phyloP scores from a whole-genome alignment of 2,113 vertebrate species.

The Chamaetylas fuelleborni region DNA sequence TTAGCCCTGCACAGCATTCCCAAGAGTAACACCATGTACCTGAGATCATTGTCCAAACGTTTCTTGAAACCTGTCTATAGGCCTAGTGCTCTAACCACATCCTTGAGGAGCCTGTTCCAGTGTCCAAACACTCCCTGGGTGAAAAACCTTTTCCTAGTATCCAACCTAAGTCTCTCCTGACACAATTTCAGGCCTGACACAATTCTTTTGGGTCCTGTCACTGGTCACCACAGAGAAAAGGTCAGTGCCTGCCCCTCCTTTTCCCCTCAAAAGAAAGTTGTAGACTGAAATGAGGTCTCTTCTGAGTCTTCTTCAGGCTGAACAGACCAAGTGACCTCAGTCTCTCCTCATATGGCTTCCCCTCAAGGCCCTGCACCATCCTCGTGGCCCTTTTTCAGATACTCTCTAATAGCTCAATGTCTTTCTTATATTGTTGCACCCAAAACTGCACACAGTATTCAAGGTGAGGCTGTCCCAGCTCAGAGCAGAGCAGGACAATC shows the following conservation, averaged over 20 bases:
- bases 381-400: fast-evolving
- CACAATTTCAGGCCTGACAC: not conserved
- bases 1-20: not conserved
- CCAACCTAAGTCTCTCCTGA: not conserved
- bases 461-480: fast-evolving
- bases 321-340: not conserved
- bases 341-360: fast-evolving
- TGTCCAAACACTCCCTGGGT: not conserved
- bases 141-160: not conserved
- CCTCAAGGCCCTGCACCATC: not conserved
- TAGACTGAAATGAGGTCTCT: not conserved
- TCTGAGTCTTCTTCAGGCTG: not conserved
- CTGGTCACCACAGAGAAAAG: not conserved
- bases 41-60: fast-evolving
- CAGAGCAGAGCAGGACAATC: fast-evolving
- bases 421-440: too few relatives aligned
- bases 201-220: not conserved
- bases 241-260: not conserved
- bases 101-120: not conserved
- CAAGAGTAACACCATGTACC: not conserved
- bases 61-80: not conserved
- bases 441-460: fast-evolving
- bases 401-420: fast-evolving
- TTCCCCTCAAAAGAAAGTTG: not conserved
- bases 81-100: not conserved